Conservation (phyloP, 2,797 vertebrate genomes). For the Fundulus diaphanus region DNA sequence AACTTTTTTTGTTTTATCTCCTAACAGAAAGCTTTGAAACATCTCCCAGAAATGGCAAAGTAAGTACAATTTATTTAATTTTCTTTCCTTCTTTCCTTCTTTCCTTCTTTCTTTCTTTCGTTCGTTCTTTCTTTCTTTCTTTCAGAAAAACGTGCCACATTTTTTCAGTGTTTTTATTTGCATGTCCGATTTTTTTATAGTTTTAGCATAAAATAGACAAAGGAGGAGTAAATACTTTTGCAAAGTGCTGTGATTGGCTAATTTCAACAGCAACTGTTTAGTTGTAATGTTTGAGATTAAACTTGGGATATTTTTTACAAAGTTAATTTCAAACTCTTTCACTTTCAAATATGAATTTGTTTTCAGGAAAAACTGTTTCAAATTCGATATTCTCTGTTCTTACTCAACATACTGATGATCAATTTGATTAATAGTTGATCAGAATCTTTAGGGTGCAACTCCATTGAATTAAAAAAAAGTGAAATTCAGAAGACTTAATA, state of each 20-base stretch:
- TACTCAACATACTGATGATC: background rate
- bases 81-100: background rate
- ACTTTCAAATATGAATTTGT: background rate
- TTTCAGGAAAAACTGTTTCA: background rate
- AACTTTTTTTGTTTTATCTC: constrained; percentile 12
- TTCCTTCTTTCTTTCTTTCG: background rate
- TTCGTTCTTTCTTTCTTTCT: background rate
- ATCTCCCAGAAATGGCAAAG: constrained; percentile 73
- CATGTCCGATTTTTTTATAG: no score
- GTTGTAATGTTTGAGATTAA: background rate
- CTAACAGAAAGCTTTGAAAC: constrained; percentile 38
- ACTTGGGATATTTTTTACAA: background rate
- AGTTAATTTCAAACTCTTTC: no score
- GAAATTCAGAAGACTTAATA: no score
- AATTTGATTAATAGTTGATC: background rate
- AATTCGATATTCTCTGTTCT: background rate
- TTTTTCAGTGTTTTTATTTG: background rate
- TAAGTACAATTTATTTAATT: constrained; percentile 52
- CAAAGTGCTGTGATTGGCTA: background rate
- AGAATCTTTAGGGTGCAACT: background rate
- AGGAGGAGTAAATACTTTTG: background rate
- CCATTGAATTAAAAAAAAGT: background rate
- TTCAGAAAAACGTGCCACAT: background rate
- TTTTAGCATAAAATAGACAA: background rate
- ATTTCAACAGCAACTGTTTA: background rate